Base-by-base conservation (phyloP, 1,140 invertebrate species). In the Dinothrombium tinctorium region DNA sequence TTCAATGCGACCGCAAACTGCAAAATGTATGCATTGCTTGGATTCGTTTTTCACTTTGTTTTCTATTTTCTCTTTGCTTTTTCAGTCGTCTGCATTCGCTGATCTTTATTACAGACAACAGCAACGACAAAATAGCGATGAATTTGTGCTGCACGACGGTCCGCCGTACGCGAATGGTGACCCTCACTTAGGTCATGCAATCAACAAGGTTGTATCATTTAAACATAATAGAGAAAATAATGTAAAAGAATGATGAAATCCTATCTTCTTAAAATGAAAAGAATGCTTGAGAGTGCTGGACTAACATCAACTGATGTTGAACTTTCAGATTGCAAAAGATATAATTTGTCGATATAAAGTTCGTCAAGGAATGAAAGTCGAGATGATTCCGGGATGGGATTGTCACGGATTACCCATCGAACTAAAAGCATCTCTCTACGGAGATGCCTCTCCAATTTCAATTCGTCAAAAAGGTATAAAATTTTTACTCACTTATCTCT, bases 331-430 rank as follows among this genome's bases (percentile, higher is more conserved):
- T 51, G 62, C 95, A 11, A 98, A 98, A 63, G 92, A 98, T 57
- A 79, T 94, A 39, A 80, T 79, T 15, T 63, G 76, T 37, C 66
- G 87, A 40, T 72, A 72, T 56, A 74, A 86, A 55, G 57, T 94
- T 21, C 56, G 86, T 1, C 63, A 67, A 50, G 82, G 82, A 1
- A 70, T 72, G 49, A 68, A 65, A 54, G 73, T 98, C 0, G 72
- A 87, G 56, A 98, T 83, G 60, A 58, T 74, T 23, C 86, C 89
- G 40, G 94, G 94, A 2, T 99, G 94, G 94, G 94, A 99, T 58
- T 99, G 94, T 57, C 94, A 99, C 64, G 94, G 94, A 11, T 60
- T 98, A 38, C 94, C 94, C 1, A 98, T 99, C 56, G 94, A 99
- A 61, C 60, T 92, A 11, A 94, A 94, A 68, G 84, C 80, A 3